phyloP scores from a whole-genome alignment of 2,113 vertebrate species.

The Malurus alboscapulatus region DNA sequence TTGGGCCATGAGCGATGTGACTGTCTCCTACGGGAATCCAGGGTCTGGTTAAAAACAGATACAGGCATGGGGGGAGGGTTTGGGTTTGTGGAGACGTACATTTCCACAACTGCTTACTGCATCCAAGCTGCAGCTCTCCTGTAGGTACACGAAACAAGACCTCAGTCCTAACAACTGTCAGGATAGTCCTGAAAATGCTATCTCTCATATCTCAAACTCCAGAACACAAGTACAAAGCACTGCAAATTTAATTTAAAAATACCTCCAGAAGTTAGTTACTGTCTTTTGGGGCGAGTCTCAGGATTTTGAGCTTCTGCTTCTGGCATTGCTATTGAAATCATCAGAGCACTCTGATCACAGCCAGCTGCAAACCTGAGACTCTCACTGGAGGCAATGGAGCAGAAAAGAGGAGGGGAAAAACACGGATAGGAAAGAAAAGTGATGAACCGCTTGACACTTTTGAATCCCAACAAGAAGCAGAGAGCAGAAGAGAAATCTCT shows the following conservation, averaged over 20 bases:
- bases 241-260: background rate
- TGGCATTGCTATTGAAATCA: background rate
- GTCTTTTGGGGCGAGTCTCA: background rate
- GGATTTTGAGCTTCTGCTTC: background rate
- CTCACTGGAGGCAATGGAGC: background rate
- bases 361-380: background rate
- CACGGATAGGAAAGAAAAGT: background rate
- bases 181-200: background rate
- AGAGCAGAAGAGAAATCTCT: background rate
- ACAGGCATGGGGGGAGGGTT: fast-evolving
- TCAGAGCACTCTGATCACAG: background rate
- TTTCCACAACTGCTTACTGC: background rate
- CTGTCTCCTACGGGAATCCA: background rate
- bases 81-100: background rate
- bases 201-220: background rate
- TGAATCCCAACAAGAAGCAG: background rate
- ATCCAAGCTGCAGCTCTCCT: background rate
- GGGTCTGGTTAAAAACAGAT: background rate
- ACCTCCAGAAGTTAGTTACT: background rate
- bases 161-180: background rate
- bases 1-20: background rate
- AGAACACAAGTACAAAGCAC: background rate
- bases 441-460: background rate
- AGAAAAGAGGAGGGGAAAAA: background rate
- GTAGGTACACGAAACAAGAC: background rate